phyloP scores from a whole-genome alignment of 2,113 vertebrate species.

The Oryzias melastigma region DNA sequence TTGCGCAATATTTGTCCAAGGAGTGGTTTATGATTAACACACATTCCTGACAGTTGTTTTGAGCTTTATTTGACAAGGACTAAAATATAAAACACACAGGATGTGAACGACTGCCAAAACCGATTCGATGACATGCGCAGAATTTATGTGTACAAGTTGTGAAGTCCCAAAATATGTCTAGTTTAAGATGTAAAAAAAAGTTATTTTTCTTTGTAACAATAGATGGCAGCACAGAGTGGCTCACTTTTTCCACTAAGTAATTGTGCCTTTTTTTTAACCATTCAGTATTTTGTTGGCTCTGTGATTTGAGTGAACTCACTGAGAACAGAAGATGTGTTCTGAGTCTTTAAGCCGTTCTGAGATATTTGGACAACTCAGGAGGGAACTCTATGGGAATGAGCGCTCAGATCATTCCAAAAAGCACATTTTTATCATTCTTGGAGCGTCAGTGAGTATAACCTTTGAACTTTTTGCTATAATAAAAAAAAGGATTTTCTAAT shows the following conservation, averaged over 20 bases:
- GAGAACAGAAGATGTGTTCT: slow-evolving; percentile 50
- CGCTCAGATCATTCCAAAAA: slow-evolving; percentile 65
- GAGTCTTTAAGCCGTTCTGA: slow-evolving; percentile 70
- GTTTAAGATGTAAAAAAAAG: accelerated
- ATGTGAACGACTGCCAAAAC: neutral
- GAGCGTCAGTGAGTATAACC: slow-evolving; percentile 83
- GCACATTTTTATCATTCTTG: slow-evolving; percentile 83
- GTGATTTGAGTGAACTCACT: neutral
- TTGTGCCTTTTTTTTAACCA: slow-evolving; percentile 23
- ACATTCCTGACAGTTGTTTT: slow-evolving; percentile 20
- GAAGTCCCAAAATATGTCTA: neutral
- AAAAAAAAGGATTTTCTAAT: neutral
- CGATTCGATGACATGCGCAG: neutral
- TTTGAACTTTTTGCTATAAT: slow-evolving; percentile 1
- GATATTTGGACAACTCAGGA: slow-evolving; percentile 80
- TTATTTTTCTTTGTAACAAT: slow-evolving; percentile 15
- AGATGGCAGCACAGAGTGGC: slow-evolving; percentile 56
- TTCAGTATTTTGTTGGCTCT: neutral
- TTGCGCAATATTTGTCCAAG: slow-evolving; percentile 35
- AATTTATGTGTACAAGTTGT: neutral
- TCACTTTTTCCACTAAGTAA: slow-evolving; percentile 24
- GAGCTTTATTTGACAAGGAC: neutral
- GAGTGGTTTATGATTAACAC: slow-evolving; percentile 26
- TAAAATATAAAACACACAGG: slow-evolving; percentile 8
- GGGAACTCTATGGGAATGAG: slow-evolving; percentile 78